Evolutionary conservation across 2,797 vertebrate genomes (phyloP), one percentile per base, ranked within the genome.

Genomic region (Sebastes diploproa): DNA sequence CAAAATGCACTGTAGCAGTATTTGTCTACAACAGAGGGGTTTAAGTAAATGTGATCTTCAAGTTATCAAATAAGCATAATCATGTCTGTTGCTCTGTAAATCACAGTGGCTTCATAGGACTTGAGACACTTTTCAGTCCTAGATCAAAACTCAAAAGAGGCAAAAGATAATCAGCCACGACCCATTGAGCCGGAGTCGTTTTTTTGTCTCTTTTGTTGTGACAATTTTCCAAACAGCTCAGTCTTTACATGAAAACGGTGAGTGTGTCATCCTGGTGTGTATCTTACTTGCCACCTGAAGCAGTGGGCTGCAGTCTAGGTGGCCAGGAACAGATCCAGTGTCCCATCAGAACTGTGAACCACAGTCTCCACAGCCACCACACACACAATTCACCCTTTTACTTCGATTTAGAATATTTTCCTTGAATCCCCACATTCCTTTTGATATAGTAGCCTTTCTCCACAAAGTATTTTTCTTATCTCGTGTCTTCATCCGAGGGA

Each of bases 41-140:
- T 59, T 6, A 55, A 72, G 30, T 68, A 18, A 38, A 73, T 32
- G 50, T 58, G 58, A 72, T 54, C 22, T 23, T 54, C 10, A 23
- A 55, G 71, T 63, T 25, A 38, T 61, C 32, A 22, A 52, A 72
- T 32, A 23, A 59, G 25, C 22, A 13, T 1, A 3, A 30, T 7
- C 27, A 79, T 4, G 27, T 65, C 18, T 65, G 75, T 27, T 9
- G 68, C 27, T 65, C 29, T 72, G 59, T 65, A 20, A 60, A 67
- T 30, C 75, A 77, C 71, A 70, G 75, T 6, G 42, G n/a, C 70
- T 66, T 82, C 50, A 58, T 1, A 27, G 23, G 14, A 78, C 54
- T 27, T 32, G n/a, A 59, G 63, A 60, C 54, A 61, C 58, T 25
- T 13, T 3, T 7, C 18, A 64, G 52, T 66, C 30, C 2, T 1